phyloP scores from a whole-genome alignment of 2,797 vertebrate genomes.

The Botia almorhae region DNA sequence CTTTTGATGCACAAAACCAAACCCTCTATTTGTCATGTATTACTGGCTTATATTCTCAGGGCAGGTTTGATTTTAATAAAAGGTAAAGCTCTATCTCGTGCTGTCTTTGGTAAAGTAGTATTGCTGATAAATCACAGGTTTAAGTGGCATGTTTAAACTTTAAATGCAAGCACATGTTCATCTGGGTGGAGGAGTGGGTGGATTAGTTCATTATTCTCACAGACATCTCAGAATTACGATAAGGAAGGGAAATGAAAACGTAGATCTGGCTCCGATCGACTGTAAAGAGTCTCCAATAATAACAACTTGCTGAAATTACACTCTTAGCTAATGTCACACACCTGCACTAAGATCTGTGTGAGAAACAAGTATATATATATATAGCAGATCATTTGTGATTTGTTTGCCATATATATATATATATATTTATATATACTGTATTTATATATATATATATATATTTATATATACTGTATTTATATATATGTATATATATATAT shows the following conservation, averaged over 20 bases:
- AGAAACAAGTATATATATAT: not conserved
- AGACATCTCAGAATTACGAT: conserved; percentile 47
- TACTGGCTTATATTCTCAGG: conserved; percentile 40
- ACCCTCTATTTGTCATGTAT: conserved; percentile 50
- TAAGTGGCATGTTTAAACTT: conserved; percentile 35
- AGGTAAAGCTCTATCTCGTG: conserved; percentile 4
- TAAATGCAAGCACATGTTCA: conserved; percentile 49
- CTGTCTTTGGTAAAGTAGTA: conserved; percentile 3
- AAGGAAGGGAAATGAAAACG: conserved; percentile 40
- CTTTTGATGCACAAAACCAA: conserved; percentile 35
- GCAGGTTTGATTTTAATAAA: conserved; percentile 38
- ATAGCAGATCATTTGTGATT: no score
- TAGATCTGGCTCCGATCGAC: conserved; percentile 43
- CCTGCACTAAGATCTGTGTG: conserved; percentile 9
- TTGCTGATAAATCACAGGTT: conserved; percentile 32
- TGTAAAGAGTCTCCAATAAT: conserved; percentile 32
- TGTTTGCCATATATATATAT: no score
- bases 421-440: no score
- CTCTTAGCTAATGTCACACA: conserved; percentile 38
- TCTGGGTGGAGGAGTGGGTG: not conserved
- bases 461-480: no score
- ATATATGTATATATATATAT: no score
- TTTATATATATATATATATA: no score
- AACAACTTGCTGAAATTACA: conserved; percentile 46
- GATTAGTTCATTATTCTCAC: conserved; percentile 34